Base-by-base conservation (phyloP, 2,113 vertebrate genomes). In the Prolemur simus region DNA sequence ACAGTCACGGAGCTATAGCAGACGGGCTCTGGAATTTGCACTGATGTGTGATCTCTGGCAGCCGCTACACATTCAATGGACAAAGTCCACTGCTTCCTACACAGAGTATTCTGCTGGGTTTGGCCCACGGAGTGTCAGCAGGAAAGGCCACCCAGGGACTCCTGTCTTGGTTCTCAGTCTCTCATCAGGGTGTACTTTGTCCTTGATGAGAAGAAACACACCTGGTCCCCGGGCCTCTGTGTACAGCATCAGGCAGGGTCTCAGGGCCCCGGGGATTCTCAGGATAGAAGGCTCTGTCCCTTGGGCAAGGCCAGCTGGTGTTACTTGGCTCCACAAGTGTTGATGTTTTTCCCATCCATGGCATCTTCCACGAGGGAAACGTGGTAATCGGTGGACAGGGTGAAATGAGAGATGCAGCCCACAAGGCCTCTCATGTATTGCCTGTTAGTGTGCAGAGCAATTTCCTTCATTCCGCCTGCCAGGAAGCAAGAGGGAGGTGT, bases 321-420 rank as follows among this genome's bases (percentile, higher is more conserved):
- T 98, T 99, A 99, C 98, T 99, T 99, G 88, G 98, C 98, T 98
- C 99, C 99, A 86, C 99, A 99, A 0, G 98, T 99, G 96, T 99
- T 99, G 98, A 99, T 99, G 98, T 99, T 99, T 98, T 99, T 99
- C 94, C 99, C 99, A 0, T 99, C 99, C 0, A 98, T 84, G 0
- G 99, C 99, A 0, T 99, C 99, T 97, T 99, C 99, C 97, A 99
- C 99, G 87, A 99, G 98, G 0, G 99, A 99, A 94, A 99, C 94
- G 97, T 99, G 99, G 96, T 99, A 99, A 97, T 99, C 99, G 0
- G 99, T 99, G 25, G 99, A 99, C 73, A 99, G 99, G 0, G 99
- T 99, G 97, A 99, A 98, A 97, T 99, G 99, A 8, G 99, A 99
- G 97, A 99, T 99, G 69, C 99, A 99, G 87, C 99, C 99, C 96